These are phyloP conservation scores for Rhopalosiphum maidis DNA, from an alignment of 1,140 invertebrate species.

Conservation along the genomic window DNA sequence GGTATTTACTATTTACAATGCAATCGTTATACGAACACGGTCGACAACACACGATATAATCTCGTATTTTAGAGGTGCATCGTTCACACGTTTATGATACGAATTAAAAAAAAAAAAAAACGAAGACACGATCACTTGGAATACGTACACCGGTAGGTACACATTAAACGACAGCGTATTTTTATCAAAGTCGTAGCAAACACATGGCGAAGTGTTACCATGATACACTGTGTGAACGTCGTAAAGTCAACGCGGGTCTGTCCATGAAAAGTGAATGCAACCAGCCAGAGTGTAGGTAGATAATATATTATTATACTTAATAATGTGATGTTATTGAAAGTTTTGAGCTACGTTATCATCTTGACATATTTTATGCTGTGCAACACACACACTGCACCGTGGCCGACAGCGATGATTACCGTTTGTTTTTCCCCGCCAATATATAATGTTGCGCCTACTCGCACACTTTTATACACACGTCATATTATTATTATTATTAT, in stretches of 20 bases:
- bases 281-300: background rate
- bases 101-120: background rate
- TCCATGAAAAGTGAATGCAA: constrained; percentile 45
- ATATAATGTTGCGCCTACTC: background rate
- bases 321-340: constrained; percentile 12
- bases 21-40: background rate
- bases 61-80: background rate
- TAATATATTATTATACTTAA: background rate
- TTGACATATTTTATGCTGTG: background rate
- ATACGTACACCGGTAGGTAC: background rate
- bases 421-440: background rate
- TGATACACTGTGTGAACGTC: background rate
- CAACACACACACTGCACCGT: background rate
- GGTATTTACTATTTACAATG: background rate
- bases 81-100: background rate
- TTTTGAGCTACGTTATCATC: background rate
- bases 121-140: background rate
- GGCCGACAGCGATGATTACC: background rate
- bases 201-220: background rate
- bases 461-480: too few relatives aligned
- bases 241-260: background rate
- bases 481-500: too few relatives aligned
- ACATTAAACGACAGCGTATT: background rate
- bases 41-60: background rate
- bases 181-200: background rate